Percentiles rank a stretch among this genome's conserved stretches.
These are phyloP conservation scores for Prosapia bicincta DNA, from an alignment of 2,888 invertebrate genomes.

Conservation along the genomic window DNA sequence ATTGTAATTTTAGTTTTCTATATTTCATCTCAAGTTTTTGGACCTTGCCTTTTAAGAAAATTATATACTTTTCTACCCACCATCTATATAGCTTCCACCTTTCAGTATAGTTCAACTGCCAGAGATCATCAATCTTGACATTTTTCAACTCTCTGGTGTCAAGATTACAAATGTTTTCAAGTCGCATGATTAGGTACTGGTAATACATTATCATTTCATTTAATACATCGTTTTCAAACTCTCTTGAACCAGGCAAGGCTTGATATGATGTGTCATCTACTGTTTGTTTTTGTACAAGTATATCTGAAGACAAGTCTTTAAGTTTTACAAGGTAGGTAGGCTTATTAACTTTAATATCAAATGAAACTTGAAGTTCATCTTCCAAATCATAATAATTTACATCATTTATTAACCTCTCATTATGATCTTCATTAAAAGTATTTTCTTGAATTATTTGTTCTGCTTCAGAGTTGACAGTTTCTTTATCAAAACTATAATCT, in stretches of 20 bases:
- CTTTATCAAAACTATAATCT: neutral
- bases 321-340: no score
- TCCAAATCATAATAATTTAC: neutral
- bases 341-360: no score
- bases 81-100: slow-evolving; percentile 49
- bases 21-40: neutral
- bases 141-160: neutral
- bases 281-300: no score
- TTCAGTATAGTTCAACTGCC: slow-evolving; percentile 32
- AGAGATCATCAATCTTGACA: neutral
- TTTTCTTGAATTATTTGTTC: neutral
- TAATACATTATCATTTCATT: neutral
- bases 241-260: no score
- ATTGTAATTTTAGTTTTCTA: neutral
- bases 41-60: neutral
- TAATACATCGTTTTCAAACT: neutral
- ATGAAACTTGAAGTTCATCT: no score
- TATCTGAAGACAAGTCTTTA: no score
- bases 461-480: neutral
- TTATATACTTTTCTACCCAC: slow-evolving; percentile 41
- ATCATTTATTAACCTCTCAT: neutral
- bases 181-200: neutral
- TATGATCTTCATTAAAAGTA: neutral
- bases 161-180: neutral
- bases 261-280: no score